These are phyloP conservation scores for Nasonia vitripennis DNA, from an alignment of 1,140 invertebrate species.

Conservation along the genomic window DNA sequence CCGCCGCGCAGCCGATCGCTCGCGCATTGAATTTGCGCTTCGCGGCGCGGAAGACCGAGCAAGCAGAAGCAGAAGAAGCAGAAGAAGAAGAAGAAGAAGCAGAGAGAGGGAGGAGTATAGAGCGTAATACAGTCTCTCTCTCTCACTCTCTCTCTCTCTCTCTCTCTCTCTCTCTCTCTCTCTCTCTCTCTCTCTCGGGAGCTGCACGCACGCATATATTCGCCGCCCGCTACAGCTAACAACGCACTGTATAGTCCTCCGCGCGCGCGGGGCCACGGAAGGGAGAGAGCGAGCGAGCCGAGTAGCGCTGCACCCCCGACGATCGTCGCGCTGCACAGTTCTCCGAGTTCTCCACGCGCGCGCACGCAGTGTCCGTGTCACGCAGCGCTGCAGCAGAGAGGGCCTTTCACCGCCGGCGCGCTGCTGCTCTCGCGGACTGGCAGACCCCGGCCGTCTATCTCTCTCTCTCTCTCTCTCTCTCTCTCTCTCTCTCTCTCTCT, in stretches of 20 bases:
- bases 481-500: background rate
- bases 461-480: background rate
- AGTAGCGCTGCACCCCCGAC: background rate
- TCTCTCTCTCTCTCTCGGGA: background rate
- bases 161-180: no score
- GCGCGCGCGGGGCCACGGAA: background rate
- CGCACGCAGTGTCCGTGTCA: conserved; percentile 20
- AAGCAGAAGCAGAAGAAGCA: background rate
- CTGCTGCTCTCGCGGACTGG: background rate
- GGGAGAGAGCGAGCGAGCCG: background rate
- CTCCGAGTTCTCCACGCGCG: conserved; percentile 54
- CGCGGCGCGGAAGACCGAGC: no score
- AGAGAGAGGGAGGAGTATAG: background rate
- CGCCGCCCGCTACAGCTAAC: background rate
- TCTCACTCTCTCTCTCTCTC: no score
- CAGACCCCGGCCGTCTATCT: background rate
- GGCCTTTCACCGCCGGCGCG: conserved; percentile 47
- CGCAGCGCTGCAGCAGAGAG: background rate
- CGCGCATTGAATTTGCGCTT: no score
- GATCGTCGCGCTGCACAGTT: conserved; percentile 12
- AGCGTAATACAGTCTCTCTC: background rate
- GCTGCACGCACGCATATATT: conserved; percentile 1
- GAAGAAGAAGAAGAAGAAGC: background rate
- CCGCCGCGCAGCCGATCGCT: no score
- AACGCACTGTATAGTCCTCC: no score